A percentile compares a stretch with the other conserved stretches of the same genome.
These are phyloP conservation scores for Microvelia longipes DNA, from an alignment of 1,140 invertebrate species.

Conservation along the genomic window DNA sequence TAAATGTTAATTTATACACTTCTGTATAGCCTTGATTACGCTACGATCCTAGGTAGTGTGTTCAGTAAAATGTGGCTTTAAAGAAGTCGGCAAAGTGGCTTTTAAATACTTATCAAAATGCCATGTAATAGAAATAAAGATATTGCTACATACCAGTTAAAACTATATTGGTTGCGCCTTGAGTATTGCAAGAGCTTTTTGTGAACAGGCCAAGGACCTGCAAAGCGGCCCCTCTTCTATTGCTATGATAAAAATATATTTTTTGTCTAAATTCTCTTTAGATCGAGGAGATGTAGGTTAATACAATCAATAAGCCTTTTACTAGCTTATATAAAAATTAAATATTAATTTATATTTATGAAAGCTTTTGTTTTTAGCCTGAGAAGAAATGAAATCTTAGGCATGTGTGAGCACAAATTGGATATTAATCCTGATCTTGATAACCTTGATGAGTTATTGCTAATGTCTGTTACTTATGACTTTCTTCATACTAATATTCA, in stretches of 20 bases:
- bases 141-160: too few species aligned
- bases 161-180: too few species aligned
- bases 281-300: too few species aligned
- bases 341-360: neutral
- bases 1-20: too few species aligned
- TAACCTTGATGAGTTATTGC: constrained; percentile 3
- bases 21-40: too few species aligned
- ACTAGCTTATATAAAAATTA: neutral
- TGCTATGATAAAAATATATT: neutral
- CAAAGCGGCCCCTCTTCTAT: neutral
- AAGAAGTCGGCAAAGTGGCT: too few species aligned
- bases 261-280: neutral
- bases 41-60: too few species aligned
- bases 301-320: too few species aligned
- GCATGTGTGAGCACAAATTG: constrained; percentile 11
- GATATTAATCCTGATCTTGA: neutral
- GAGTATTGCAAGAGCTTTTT: neutral
- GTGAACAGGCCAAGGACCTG: neutral
- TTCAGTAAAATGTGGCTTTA: too few species aligned
- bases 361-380: constrained; percentile 2
- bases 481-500: constrained; percentile 4
- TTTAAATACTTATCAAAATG: too few species aligned
- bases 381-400: constrained; percentile 6
- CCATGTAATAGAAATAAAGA: too few species aligned
- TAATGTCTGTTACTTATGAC: constrained; percentile 7